A percentile compares a stretch with the other conserved stretches of the same genome.
phyloP scores from a whole-genome alignment of 1,140 invertebrate species.

The Cydia splendana region DNA sequence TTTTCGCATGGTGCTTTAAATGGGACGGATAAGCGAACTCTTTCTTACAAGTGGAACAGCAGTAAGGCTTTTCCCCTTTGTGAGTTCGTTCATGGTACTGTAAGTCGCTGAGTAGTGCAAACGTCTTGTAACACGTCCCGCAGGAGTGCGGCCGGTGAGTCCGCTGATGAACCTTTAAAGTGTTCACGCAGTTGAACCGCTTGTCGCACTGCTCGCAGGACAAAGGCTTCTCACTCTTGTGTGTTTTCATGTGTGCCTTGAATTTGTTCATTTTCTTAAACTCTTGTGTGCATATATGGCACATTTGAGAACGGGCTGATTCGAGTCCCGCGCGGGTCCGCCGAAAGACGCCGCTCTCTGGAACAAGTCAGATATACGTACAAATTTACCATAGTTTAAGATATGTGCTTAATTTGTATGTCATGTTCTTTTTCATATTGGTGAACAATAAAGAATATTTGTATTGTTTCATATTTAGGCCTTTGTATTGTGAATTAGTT shows the following conservation, averaged over 20 bases:
- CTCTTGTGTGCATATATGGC: background rate
- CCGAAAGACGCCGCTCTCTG: background rate
- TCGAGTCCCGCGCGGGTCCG: background rate
- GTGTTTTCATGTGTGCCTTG: background rate
- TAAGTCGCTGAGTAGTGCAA: background rate
- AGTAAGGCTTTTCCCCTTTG: background rate
- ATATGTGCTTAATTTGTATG: no score
- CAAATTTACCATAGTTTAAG: no score
- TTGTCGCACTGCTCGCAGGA: background rate
- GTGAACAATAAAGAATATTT: no score
- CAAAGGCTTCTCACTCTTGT: background rate
- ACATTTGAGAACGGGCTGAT: background rate
- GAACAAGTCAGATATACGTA: background rate
- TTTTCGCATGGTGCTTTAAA: background rate
- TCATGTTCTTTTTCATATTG: no score
- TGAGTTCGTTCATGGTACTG: background rate
- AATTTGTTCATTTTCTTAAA: background rate
- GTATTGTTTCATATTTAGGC: no score
- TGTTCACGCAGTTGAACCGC: background rate
- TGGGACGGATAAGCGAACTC: background rate
- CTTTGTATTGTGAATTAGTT: background rate
- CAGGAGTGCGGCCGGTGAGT: background rate
- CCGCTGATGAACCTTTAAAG: background rate
- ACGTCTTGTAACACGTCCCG: background rate
- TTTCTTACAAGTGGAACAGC: background rate